Conservation (phyloP, 2,888 invertebrate genomes). For the Cataglyphis altisquamis region DNA sequence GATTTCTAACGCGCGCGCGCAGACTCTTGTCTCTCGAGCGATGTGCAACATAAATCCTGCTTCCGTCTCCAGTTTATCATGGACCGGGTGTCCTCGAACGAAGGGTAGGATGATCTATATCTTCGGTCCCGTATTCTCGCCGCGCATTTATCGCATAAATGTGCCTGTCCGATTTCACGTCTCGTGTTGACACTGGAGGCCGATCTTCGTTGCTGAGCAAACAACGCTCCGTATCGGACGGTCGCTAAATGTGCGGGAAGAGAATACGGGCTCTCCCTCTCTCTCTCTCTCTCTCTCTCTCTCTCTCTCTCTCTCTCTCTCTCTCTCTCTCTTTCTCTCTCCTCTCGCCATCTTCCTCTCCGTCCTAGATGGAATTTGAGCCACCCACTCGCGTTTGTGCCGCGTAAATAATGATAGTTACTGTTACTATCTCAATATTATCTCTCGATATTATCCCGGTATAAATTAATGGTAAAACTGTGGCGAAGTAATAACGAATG, state of each 20-base stretch:
- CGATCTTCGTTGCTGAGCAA: constrained; percentile 3
- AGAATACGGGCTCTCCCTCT: background rate
- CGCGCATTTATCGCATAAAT: constrained; percentile 49
- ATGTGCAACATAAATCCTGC: constrained; percentile 58
- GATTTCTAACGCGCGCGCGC: constrained; percentile 46
- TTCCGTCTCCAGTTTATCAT: constrained; percentile 59
- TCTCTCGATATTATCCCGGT: background rate
- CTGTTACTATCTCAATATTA: background rate
- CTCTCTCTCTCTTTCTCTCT: too few species aligned
- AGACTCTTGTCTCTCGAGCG: constrained; percentile 36
- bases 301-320: too few species aligned
- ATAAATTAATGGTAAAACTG: constrained; percentile 25
- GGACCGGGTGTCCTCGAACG: constrained; percentile 44
- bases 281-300: too few species aligned
- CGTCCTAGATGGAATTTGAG: constrained; percentile 7
- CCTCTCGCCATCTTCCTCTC: background rate
- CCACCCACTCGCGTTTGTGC: background rate
- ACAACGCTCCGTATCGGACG: background rate
- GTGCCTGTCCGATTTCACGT: constrained; percentile 47
- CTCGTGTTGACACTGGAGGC: constrained; percentile 30
- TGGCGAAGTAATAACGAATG: background rate
- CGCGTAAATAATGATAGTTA: constrained; percentile 27
- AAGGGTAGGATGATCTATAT: constrained; percentile 27
- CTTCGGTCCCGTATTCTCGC: constrained; percentile 24
- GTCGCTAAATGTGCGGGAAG: background rate